Evolutionary conservation across 1,140 invertebrate species (phyloP), one percentile per base, ranked within the genome.

Genomic region (Laupala kohalensis): DNA sequence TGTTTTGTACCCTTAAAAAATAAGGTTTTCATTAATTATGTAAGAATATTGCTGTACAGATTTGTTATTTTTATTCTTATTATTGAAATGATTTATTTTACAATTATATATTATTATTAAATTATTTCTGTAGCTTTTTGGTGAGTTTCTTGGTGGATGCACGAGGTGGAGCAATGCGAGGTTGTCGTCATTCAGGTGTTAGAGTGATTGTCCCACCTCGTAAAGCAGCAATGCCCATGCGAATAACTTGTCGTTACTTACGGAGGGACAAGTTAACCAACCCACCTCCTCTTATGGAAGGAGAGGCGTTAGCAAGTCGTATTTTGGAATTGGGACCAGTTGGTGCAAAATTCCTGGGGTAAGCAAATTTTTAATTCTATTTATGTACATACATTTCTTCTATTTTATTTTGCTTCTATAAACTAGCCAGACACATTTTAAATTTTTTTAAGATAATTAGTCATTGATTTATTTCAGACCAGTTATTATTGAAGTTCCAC

Each of bases 81-180:
- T n/a, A n/a, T n/a, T n/a, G n/a, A n/a, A n/a, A n/a, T n/a, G n/a
- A n/a, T n/a, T n/a, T n/a, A n/a, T n/a, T n/a, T n/a, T n/a, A n/a
- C n/a, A n/a, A n/a, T n/a, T n/a, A n/a, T n/a, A n/a, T n/a, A n/a
- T n/a, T n/a, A n/a, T n/a, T n/a, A n/a, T n/a, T n/a, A n/a, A n/a
- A n/a, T n/a, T n/a, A n/a, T n/a, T n/a, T 76, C 78, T 96, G 94
- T 79, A 96, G 94, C 78, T 98, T 98, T 85, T 86, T 98, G 82
- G 95, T 98, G 76, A 97, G 94, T 74, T 98, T 98, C 82, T 89
- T 98, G 87, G 96, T 98, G 73, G 96, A 98, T 81, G 96, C 96
- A 24, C 85, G 96, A 71, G 96, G 96, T 67, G 96, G 96, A 66
- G 95, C 96, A 19, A 97, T 98, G 95, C 85, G 95, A 75, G 96